phyloP scores from a whole-genome alignment of 2,888 invertebrate genomes.

The Lithophane socia region DNA sequence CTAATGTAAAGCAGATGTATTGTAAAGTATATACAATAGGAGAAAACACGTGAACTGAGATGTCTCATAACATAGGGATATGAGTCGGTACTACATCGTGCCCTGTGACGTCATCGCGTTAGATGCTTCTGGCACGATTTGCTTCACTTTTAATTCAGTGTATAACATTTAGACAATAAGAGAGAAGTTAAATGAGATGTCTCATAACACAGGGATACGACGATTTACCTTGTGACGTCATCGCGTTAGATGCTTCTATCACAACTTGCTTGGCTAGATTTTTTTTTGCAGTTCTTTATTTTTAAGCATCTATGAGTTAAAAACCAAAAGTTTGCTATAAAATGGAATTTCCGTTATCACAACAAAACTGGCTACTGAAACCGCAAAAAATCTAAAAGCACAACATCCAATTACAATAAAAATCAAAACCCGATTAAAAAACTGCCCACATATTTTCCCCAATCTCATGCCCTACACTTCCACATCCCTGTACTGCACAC shows the following conservation, averaged over 20 bases:
- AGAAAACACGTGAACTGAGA: constrained; percentile 84
- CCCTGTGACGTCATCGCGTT: constrained; percentile 28
- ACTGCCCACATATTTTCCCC: constrained; percentile 25
- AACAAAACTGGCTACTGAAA: neutral
- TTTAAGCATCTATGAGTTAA: neutral
- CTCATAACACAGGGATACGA: constrained; percentile 81
- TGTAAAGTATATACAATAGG: constrained; percentile 71
- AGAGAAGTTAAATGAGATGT: constrained; percentile 85
- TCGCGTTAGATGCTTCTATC: constrained; percentile 29
- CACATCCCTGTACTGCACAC: constrained; percentile 14
- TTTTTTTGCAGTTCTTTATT: neutral
- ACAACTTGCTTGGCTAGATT: neutral
- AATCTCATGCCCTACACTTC: constrained; percentile 18
- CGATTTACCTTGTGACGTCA: constrained; percentile 48
- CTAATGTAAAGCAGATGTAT: too few relatives aligned
- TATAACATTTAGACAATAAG: neutral
- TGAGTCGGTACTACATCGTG: constrained; percentile 58
- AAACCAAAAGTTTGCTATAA: constrained; percentile 50
- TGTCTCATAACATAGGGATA: constrained; percentile 84
- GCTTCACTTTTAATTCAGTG: neutral
- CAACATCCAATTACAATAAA: constrained; percentile 5
- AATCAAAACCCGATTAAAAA: constrained; percentile 22
- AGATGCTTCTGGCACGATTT: constrained; percentile 13
- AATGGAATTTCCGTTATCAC: neutral
- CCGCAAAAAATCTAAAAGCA: neutral